Evolutionary conservation across 2,888 invertebrate genomes (phyloP).

Genomic region (Tenthredo distinguenda): DNA sequence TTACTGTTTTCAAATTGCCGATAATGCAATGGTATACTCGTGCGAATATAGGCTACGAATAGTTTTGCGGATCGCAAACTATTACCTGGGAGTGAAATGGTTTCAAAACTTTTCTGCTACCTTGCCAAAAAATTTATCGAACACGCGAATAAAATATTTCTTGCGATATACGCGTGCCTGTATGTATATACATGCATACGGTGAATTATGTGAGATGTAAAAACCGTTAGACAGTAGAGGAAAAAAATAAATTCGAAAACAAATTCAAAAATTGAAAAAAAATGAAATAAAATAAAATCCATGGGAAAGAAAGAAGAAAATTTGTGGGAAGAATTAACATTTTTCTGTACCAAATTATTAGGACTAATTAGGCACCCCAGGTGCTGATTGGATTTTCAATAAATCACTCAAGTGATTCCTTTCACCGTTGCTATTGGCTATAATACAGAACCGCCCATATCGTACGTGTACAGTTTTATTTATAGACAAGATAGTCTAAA

Average conservation of each 20-base stretch:
- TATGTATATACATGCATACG: neutral
- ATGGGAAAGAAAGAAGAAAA: neutral
- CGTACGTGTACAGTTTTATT: neutral
- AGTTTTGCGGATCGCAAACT: neutral
- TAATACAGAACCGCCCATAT: slow-evolving; percentile 42
- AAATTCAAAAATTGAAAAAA: too few species aligned
- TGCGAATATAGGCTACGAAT: neutral
- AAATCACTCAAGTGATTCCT: slow-evolving; percentile 33
- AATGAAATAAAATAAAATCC: too few species aligned
- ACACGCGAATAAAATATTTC: too few species aligned
- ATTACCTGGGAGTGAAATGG: neutral
- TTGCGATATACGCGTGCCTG: neutral
- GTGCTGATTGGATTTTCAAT: slow-evolving; percentile 52
- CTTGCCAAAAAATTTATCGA: neutral
- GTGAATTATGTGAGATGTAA: neutral
- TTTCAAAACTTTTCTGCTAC: neutral
- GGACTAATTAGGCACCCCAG: slow-evolving; percentile 28
- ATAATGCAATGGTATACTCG: neutral
- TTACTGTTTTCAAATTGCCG: slow-evolving; percentile 24
- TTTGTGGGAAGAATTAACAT: neutral
- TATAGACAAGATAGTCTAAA: neutral
- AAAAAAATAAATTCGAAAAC: too few species aligned
- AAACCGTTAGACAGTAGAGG: too few species aligned
- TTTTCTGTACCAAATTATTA: neutral
- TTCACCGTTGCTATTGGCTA: slow-evolving; percentile 48